Base-by-base conservation (phyloP, 2,888 invertebrate genomes). In the Euphydryas editha region DNA sequence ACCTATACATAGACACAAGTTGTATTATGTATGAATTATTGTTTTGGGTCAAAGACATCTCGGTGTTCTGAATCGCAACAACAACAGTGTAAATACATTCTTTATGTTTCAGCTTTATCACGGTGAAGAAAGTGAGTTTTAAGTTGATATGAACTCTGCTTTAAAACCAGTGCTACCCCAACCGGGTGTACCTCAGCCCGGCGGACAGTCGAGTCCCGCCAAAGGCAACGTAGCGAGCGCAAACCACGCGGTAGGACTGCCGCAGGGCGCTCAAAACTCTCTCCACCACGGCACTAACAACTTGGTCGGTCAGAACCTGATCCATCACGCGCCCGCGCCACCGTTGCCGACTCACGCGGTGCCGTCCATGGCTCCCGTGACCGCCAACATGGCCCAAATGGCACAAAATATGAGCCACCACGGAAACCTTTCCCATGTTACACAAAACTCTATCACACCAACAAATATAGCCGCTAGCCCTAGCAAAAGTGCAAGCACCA, bases 91-190 rank as follows among this genome's bases (percentile, higher is more conserved):
- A 76, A 88, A 81, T 78, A 80, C 76, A 74, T 75, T 76, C 78
- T 86, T 87, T 86, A 81, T 88, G 84, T 89, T 91, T 86, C 88
- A 90, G 88, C 80, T 84, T 55, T 80, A 76, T 80, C 78, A 72
- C 74, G 73, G 71, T 73, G 76, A 75, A 75, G 76, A 74, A 68
- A 75, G 75, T 75, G 73, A 74, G 80, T 75, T 78, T 81, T 79
- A 80, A 79, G 79, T 80, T 85, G 88, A 84, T 84, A 94, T 94
- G 94, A 94, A 94, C 90, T 94, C 94, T 80, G 93, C 94, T 81
- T 84, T 94, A 85, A 94, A 94, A 87, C 94, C 94, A 83, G 94
- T 92, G 79, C 81, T 94, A 78, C 87, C 94, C 74, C 89, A 93
- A 81, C 85, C 91, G 81, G 90, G 88, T 78, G 88, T 88, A 74